Evolutionary conservation across 2,113 vertebrate genomes (phyloP).

Genomic region (Boleophthalmus pectinirostris): DNA sequence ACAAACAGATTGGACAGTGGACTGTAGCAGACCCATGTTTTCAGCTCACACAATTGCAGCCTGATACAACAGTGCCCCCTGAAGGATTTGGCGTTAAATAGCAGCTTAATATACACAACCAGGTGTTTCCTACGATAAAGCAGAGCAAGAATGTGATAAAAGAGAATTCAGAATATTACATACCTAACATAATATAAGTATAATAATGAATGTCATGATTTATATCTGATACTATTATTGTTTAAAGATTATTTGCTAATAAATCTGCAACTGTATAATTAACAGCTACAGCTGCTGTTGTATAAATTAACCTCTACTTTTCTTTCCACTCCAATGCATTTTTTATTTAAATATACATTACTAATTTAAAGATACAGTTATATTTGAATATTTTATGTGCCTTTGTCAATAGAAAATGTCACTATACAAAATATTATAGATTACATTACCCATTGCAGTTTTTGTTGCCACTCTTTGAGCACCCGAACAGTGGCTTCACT

Average conservation of each 20-base stretch:
- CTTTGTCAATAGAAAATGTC: constrained; percentile 6
- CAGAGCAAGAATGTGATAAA: background rate
- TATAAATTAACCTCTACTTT: no score
- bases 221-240: no score
- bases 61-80: constrained; percentile 75
- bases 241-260: no score
- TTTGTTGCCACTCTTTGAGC: constrained; percentile 46
- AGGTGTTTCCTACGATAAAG: constrained; percentile 23
- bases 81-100: constrained; percentile 21
- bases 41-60: constrained; percentile 10
- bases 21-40: constrained; percentile 13
- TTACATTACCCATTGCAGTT: constrained; percentile 24
- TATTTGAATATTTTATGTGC: background rate
- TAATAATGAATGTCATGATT: no score
- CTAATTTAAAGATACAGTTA: no score
- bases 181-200: background rate
- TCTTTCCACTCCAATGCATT: no score
- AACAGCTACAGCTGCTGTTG: no score
- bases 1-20: constrained; percentile 48
- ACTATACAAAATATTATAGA: constrained; percentile 27
- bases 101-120: background rate
- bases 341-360: no score
- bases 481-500: constrained; percentile 34
- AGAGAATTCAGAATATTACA: background rate
- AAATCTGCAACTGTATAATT: no score